Evolutionary conservation across 2,888 invertebrate species (phyloP).

Genomic region (Andrena camellia): DNA sequence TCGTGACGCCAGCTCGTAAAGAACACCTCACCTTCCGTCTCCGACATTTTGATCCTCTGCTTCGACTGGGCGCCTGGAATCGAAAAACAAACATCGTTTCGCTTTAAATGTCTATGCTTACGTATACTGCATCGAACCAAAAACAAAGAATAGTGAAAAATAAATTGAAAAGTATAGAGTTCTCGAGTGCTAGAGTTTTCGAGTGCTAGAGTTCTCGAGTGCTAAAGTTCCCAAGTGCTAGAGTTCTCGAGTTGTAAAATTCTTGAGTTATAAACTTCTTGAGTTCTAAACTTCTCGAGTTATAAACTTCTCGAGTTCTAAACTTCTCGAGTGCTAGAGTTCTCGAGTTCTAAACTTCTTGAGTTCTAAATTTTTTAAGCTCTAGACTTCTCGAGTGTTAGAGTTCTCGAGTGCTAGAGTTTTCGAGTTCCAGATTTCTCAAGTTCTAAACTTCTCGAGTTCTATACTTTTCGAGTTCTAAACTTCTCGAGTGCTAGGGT

Average conservation of each 20-base stretch:
- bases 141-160: too few species aligned
- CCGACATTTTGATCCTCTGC: conserved; percentile 80
- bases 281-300: not conserved
- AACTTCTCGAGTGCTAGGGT: not conserved
- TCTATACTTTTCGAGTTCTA: too few species aligned
- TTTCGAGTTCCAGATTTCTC: not conserved
- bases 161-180: not conserved
- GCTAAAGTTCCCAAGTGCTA: not conserved
- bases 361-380: not conserved
- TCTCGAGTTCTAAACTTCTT: not conserved
- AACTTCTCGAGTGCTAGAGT: not conserved
- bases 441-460: not conserved
- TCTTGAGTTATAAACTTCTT: not conserved
- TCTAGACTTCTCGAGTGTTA: not conserved
- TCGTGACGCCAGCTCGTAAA: conserved; percentile 64
- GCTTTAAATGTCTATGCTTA: not conserved
- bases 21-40: conserved; percentile 80
- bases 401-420: not conserved
- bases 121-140: not conserved
- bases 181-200: not conserved
- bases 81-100: conserved; percentile 43
- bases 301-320: not conserved
- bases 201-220: not conserved
- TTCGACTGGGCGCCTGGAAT: conserved; percentile 74
- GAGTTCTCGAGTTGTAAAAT: not conserved